Conservation (phyloP, 2,113 vertebrate species). For the Phoxinus phoxinus region DNA sequence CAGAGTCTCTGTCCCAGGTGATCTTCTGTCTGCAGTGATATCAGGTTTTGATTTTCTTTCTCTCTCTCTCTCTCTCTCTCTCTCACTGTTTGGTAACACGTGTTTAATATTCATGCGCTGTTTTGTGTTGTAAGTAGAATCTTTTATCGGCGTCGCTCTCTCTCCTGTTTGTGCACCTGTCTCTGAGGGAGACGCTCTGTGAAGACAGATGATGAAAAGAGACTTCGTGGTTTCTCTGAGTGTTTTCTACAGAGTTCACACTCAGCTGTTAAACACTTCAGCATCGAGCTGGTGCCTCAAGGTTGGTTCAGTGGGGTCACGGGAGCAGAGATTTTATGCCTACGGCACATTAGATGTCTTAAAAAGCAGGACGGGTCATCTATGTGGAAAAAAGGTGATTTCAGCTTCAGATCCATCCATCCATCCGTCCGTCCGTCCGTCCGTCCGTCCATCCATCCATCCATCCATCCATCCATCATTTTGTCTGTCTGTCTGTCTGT, state of each 20-base stretch:
- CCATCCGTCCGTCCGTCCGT: not conserved
- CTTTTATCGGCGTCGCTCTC: constrained; percentile 19
- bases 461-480: not conserved
- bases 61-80: constrained; percentile 15
- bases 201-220: constrained; percentile 32
- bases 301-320: constrained; percentile 7
- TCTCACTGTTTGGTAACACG: constrained; percentile 28
- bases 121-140: constrained; percentile 37
- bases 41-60: constrained; percentile 38
- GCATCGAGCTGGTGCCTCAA: not conserved
- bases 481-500: not conserved
- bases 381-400: not conserved
- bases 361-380: not conserved
- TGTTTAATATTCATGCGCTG: constrained; percentile 57
- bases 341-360: not conserved
- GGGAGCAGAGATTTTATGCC: not conserved
- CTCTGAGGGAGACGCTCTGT: constrained; percentile 30
- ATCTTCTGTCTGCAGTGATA: constrained; percentile 31
- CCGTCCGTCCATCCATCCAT: not conserved
- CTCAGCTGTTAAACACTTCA: constrained; percentile 29
- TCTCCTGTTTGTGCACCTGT: constrained; percentile 44
- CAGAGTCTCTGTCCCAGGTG: constrained; percentile 28
- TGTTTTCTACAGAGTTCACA: not conserved
- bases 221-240: constrained; percentile 16
- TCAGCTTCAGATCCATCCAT: not conserved